Conservation (phyloP, 2,888 invertebrate genomes). For the Ennomos fuscantarius region DNA sequence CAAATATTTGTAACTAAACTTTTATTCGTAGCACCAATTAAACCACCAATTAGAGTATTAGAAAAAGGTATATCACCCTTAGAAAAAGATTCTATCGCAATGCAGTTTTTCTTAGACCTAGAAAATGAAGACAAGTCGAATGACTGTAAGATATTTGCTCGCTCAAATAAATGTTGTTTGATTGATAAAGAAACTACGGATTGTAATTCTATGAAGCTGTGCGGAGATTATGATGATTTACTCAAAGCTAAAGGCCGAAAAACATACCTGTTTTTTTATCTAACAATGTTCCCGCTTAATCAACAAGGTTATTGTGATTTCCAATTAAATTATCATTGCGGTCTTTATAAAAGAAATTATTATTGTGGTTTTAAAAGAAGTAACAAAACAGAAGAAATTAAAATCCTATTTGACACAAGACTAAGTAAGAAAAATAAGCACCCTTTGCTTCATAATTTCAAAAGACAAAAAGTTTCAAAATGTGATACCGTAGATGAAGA, state of each 20-base stretch:
- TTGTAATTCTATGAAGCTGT: constrained; percentile 52
- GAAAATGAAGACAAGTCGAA: constrained; percentile 54
- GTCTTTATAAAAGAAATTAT: constrained; percentile 25
- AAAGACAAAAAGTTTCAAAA: constrained; percentile 35
- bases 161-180: constrained; percentile 59
- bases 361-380: constrained; percentile 21
- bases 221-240: constrained; percentile 42
- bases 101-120: constrained; percentile 66
- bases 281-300: constrained; percentile 61
- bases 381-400: constrained; percentile 42
- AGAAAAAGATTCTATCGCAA: constrained; percentile 58
- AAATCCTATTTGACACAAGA: constrained; percentile 63
- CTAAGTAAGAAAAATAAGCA: constrained; percentile 36
- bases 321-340: constrained; percentile 51
- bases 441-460: constrained; percentile 35
- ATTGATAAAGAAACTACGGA: constrained; percentile 48
- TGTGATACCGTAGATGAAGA: constrained; percentile 64
- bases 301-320: constrained; percentile 64
- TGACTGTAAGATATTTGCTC: constrained; percentile 51
- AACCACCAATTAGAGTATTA: constrained; percentile 51
- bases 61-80: constrained; percentile 67
- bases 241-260: constrained; percentile 56
- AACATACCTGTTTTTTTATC: constrained; percentile 58
- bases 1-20: constrained; percentile 15
- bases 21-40: constrained; percentile 12